phyloP scores from a whole-genome alignment of 2,113 vertebrate species.

The Desmodus rotundus region DNA sequence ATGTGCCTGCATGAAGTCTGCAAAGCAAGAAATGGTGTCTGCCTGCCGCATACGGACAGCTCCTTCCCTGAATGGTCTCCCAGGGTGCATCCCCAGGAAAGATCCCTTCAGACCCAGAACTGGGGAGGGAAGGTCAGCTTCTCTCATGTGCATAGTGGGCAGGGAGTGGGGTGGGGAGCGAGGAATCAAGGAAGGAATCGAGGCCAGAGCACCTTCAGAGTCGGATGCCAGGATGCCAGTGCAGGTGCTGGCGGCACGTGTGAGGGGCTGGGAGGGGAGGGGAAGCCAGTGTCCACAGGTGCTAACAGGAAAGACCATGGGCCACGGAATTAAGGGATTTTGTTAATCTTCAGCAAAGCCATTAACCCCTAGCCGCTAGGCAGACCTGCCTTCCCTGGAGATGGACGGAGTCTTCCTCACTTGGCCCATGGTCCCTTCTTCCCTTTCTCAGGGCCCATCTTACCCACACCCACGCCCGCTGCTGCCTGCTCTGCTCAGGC shows the following conservation, averaged over 20 bases:
- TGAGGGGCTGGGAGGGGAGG: background rate
- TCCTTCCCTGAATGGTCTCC: background rate
- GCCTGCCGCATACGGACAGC: background rate
- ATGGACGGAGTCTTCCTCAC: background rate
- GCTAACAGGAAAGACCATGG: slow-evolving; percentile 63
- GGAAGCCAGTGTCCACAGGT: background rate
- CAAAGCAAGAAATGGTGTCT: background rate
- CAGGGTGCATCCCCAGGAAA: background rate
- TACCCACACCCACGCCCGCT: background rate
- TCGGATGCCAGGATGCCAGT: background rate
- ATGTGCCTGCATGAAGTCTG: slow-evolving; percentile 1
- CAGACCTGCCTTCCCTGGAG: background rate
- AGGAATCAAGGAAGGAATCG: background rate
- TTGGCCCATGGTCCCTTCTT: background rate
- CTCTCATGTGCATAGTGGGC: too few relatives aligned
- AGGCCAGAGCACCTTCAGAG: background rate
- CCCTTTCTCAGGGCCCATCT: background rate
- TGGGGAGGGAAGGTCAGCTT: background rate
- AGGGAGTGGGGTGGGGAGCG: too few relatives aligned
- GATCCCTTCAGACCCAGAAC: background rate
- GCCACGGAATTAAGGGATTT: slow-evolving; percentile 55
- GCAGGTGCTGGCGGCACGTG: background rate
- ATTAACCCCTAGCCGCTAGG: slow-evolving; percentile 71
- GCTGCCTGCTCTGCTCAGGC: background rate
- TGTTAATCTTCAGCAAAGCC: slow-evolving; percentile 72